A percentile compares a stretch with the other conserved stretches of the same genome.
phyloP scores from a whole-genome alignment of 2,113 vertebrate species.

The Atractosteus spatula region DNA sequence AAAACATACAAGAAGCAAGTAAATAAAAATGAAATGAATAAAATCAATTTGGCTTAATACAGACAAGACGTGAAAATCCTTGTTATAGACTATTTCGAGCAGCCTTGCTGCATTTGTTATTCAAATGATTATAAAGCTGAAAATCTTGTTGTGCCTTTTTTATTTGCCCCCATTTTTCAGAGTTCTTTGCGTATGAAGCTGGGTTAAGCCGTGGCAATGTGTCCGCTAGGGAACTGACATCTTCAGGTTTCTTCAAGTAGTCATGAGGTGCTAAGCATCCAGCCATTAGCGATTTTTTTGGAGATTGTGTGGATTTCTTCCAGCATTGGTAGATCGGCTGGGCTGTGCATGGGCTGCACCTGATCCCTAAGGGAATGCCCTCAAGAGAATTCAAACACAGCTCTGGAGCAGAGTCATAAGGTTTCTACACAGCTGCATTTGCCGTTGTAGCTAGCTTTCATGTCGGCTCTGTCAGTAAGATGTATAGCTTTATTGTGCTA shows the following conservation, averaged over 20 bases:
- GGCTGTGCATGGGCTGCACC: slow-evolving; percentile 6
- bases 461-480: not conserved
- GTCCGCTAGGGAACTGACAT: not conserved
- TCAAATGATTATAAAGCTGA: too few species aligned
- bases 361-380: slow-evolving; percentile 36
- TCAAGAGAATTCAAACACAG: slow-evolving; percentile 38
- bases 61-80: too few species aligned
- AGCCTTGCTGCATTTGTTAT: too few species aligned
- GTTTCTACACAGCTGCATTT: slow-evolving; percentile 23
- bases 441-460: not conserved
- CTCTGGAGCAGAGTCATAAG: slow-evolving; percentile 49
- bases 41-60: too few species aligned
- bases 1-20: too few species aligned
- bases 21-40: too few species aligned
- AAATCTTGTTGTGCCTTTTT: too few species aligned
- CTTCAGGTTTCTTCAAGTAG: not conserved
- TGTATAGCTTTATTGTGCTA: too few species aligned
- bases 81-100: too few species aligned
- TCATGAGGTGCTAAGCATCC: not conserved
- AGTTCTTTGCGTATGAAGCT: not conserved
- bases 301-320: not conserved
- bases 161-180: not conserved
- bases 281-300: not conserved
- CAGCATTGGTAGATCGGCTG: not conserved
- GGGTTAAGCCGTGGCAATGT: slow-evolving; percentile 2